Evolutionary conservation across 1,140 invertebrate species (phyloP).

Genomic region (Lineus longissimus): DNA sequence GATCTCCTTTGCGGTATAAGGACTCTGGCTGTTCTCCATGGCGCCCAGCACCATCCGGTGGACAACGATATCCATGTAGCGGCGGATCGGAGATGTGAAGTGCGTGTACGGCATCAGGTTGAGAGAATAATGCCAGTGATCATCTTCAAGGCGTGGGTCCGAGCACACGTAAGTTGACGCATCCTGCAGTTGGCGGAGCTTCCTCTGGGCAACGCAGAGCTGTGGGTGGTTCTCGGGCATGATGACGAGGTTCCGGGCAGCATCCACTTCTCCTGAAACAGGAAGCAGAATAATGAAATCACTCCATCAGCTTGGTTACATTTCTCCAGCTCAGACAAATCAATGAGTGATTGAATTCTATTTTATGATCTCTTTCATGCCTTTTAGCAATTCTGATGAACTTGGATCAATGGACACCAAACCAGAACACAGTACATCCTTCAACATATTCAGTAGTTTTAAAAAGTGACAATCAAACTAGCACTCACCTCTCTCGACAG

Average conservation of each 20-base stretch:
- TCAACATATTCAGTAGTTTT: too few relatives aligned
- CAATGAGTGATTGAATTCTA: too few relatives aligned
- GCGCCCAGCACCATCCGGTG: slow-evolving; percentile 69
- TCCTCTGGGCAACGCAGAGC: slow-evolving; percentile 25
- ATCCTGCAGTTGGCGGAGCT: slow-evolving; percentile 25
- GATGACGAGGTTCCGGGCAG: slow-evolving; percentile 22
- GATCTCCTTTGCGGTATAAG: slow-evolving; percentile 28
- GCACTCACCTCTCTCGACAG: too few relatives aligned
- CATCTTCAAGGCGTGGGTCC: slow-evolving; percentile 2
- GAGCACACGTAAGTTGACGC: slow-evolving; percentile 26
- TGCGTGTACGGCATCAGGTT: slow-evolving; percentile 83
- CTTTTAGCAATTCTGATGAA: too few relatives aligned
- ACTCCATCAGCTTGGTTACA: too few relatives aligned
- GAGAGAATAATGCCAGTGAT: slow-evolving; percentile 71
- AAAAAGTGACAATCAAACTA: too few relatives aligned
- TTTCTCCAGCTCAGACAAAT: too few relatives aligned
- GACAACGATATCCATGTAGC: slow-evolving; percentile 89
- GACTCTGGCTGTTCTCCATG: slow-evolving; percentile 55
- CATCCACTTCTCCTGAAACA: not conserved
- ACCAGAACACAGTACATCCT: too few relatives aligned
- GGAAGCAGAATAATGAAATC: too few relatives aligned
- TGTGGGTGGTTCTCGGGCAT: slow-evolving; percentile 32
- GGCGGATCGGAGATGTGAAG: slow-evolving; percentile 87
- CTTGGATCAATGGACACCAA: too few relatives aligned
- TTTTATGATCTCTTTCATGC: too few relatives aligned